These are phyloP conservation scores for Drosophila nebulosa DNA, from an alignment of 1,140 invertebrate genomes.

Conservation along the genomic window DNA sequence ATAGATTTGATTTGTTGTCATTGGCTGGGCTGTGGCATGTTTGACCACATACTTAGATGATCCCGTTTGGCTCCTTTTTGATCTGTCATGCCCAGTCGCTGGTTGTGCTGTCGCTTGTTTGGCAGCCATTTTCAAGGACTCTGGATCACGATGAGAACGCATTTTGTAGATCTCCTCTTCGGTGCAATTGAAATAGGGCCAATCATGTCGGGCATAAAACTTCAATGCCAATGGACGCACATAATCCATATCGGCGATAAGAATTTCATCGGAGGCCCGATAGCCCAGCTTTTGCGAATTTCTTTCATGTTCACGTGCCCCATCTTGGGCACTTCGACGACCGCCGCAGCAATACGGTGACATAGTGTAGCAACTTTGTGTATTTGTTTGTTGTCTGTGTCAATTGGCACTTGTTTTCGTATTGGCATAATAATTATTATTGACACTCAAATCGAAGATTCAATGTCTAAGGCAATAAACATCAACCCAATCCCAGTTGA, in stretches of 20 bases:
- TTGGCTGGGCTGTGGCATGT: slow-evolving; percentile 46
- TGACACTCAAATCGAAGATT: not conserved
- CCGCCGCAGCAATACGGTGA: slow-evolving; percentile 62
- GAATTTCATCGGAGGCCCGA: not conserved
- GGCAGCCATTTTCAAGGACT: slow-evolving; percentile 13
- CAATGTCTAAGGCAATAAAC: not conserved
- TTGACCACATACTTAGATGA: slow-evolving; percentile 29
- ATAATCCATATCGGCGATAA: slow-evolving; percentile 24
- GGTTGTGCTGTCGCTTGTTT: not conserved
- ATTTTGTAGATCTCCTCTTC: slow-evolving; percentile 26
- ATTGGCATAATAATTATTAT: not conserved
- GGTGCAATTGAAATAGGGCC: slow-evolving; percentile 54
- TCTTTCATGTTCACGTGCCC: not conserved
- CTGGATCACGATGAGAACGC: slow-evolving; percentile 41
- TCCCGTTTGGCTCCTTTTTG: not conserved
- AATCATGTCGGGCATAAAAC: slow-evolving; percentile 63
- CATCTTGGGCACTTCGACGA: slow-evolving; percentile 41
- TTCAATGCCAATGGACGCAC: slow-evolving; percentile 47
- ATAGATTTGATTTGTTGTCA: slow-evolving; percentile 57
- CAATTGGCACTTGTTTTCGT: not conserved
- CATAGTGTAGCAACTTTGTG: slow-evolving; percentile 15
- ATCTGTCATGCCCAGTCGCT: not conserved
- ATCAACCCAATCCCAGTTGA: no score
- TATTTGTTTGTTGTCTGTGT: not conserved
- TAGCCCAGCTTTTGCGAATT: not conserved